These are phyloP conservation scores for Tholera decimalis DNA, from an alignment of 2,888 invertebrate genomes.

Conservation along the genomic window DNA sequence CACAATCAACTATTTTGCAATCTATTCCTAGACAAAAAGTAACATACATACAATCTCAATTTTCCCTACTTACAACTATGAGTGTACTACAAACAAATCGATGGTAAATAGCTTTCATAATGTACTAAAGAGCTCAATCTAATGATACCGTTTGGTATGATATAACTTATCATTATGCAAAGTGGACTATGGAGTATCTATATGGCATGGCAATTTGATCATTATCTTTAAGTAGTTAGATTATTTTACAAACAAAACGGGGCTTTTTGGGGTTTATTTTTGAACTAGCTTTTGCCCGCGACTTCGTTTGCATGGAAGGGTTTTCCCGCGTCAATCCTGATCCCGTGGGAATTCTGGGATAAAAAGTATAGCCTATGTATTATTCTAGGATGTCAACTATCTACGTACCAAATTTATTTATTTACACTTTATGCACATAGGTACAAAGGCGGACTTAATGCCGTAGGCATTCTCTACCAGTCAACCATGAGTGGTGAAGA, in stretches of 20 bases:
- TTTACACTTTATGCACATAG: too few relatives aligned
- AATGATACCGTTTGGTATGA: slow-evolving; percentile 33
- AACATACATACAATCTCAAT: slow-evolving; percentile 26
- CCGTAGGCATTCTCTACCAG: too few relatives aligned
- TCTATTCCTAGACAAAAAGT: slow-evolving; percentile 1
- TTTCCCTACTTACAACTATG: slow-evolving; percentile 18
- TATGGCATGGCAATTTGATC: slow-evolving; percentile 48
- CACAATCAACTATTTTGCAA: slow-evolving; percentile 4
- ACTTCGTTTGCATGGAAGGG: too few relatives aligned
- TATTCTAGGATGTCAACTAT: too few relatives aligned
- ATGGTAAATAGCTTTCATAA: slow-evolving; percentile 10
- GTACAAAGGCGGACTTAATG: too few relatives aligned
- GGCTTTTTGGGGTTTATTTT: background rate
- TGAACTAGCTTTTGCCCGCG: too few relatives aligned
- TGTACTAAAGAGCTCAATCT: slow-evolving; percentile 7
- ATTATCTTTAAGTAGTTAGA: slow-evolving; percentile 20
- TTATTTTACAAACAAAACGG: slow-evolving; percentile 14
- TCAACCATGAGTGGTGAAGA: too few relatives aligned
- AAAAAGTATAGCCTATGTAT: too few relatives aligned
- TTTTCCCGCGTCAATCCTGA: too few relatives aligned
- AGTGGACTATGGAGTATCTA: slow-evolving; percentile 29
- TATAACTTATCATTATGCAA: slow-evolving; percentile 49
- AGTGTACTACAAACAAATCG: slow-evolving; percentile 40
- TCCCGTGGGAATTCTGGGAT: too few relatives aligned
- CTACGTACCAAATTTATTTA: too few relatives aligned